Evolutionary conservation across 2,113 vertebrate species (phyloP).

Genomic region (Festucalex cinctus): DNA sequence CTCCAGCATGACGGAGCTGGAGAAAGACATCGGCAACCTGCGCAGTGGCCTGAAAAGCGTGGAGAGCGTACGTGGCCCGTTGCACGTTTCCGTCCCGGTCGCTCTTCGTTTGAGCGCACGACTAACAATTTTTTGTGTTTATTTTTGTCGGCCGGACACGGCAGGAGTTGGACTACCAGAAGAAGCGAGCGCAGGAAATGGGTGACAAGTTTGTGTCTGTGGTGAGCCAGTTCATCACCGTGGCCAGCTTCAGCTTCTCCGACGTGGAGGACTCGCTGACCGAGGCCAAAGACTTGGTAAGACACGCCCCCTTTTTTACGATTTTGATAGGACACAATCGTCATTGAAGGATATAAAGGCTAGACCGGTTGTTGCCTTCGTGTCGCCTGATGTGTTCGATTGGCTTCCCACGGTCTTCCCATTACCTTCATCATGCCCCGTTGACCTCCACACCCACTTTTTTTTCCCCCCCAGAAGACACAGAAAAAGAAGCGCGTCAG

Average conservation of each 20-base stretch:
- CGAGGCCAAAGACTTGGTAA: constrained; percentile 95
- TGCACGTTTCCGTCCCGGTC: background rate
- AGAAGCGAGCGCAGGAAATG: constrained; percentile 76
- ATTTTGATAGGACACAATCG: no score
- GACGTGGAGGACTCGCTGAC: constrained; percentile 92
- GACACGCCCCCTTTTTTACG: constrained; percentile 15
- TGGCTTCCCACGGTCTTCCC: no score
- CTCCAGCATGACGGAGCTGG: constrained; percentile 93
- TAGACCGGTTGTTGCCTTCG: no score
- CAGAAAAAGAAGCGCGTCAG: no score
- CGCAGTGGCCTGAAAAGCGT: constrained; percentile 90
- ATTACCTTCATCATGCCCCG: no score
- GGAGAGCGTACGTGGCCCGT: constrained; percentile 83
- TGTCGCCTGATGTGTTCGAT: no score
- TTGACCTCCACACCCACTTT: no score
- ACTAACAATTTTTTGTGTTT: background rate
- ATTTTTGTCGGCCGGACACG: background rate
- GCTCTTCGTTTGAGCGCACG: background rate
- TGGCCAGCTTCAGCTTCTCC: constrained; percentile 98
- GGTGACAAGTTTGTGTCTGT: constrained; percentile 97
- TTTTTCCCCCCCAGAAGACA: no score
- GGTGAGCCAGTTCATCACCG: constrained; percentile 96
- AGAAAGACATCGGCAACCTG: constrained; percentile 92
- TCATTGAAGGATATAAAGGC: no score
- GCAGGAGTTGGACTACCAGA: constrained; percentile 95